Evolutionary conservation across 2,888 invertebrate species (phyloP).

Genomic region (Tubulanus polymorphus): DNA sequence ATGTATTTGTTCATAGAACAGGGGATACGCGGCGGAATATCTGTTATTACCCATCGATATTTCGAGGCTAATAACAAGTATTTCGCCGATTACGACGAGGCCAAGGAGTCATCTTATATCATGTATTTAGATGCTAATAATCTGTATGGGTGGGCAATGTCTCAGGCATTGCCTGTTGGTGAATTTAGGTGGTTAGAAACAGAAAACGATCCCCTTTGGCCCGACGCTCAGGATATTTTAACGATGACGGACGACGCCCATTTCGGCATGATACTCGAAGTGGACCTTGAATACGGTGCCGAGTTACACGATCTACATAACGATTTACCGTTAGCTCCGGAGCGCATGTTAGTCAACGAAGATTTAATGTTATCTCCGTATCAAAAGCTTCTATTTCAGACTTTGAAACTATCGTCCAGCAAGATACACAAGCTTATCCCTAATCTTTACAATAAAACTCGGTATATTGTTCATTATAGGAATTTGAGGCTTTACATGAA

Average conservation of each 20-base stretch:
- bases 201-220: slow-evolving; percentile 18
- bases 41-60: slow-evolving; percentile 10
- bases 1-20: slow-evolving; percentile 18
- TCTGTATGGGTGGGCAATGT: slow-evolving; percentile 6
- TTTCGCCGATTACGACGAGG: background rate
- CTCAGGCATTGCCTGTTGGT: slow-evolving; percentile 26
- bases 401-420: too few relatives aligned
- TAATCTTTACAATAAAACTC: background rate
- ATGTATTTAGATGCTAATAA: background rate
- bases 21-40: slow-evolving; percentile 18
- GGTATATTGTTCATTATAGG: background rate
- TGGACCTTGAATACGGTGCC: slow-evolving; percentile 15
- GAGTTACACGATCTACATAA: slow-evolving; percentile 12
- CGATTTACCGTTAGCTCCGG: slow-evolving; percentile 18
- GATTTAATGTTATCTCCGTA: too few relatives aligned
- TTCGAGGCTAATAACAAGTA: slow-evolving; percentile 5
- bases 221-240: too few relatives aligned
- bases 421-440: background rate
- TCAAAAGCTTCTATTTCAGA: too few relatives aligned
- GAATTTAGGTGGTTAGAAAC: slow-evolving; percentile 33
- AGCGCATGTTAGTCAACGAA: background rate
- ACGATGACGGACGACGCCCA: too few relatives aligned
- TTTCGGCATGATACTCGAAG: slow-evolving; percentile 12
- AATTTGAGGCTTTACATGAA: background rate
- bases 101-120: background rate